phyloP scores from a whole-genome alignment of 2,888 invertebrate species.

The Hypolimnas misippus region DNA sequence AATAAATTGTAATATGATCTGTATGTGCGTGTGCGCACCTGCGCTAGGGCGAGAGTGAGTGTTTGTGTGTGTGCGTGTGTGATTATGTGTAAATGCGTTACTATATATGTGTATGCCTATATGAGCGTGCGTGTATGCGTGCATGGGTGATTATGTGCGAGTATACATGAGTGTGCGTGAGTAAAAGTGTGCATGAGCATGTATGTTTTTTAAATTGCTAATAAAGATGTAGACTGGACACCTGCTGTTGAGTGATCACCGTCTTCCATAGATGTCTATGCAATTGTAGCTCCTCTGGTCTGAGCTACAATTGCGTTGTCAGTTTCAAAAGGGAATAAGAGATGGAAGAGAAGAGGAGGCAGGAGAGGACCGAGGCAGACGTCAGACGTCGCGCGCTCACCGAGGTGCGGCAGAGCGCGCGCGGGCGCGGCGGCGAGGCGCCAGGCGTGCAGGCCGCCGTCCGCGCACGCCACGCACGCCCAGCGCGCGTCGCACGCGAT shows the following conservation, averaged over 20 bases:
- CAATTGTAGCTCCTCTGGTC: too few species aligned
- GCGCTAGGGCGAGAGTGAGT: neutral
- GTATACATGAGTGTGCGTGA: neutral
- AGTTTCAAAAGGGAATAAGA: too few species aligned
- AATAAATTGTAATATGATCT: too few species aligned
- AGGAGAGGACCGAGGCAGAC: too few species aligned
- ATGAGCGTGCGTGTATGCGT: neutral
- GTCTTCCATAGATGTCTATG: too few species aligned
- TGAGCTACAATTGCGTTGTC: too few species aligned
- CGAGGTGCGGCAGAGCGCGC: conserved; percentile 83
- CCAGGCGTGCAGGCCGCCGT: conserved; percentile 85
- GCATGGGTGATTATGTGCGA: neutral
- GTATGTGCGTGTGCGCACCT: too few species aligned
- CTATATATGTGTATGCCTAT: too few species aligned
- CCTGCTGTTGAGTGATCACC: too few species aligned
- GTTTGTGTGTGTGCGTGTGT: neutral
- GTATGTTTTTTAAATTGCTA: too few species aligned
- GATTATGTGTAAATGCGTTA: neutral
- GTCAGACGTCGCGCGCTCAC: conserved; percentile 50
- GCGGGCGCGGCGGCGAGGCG: conserved; percentile 73
- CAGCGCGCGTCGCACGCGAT: conserved; percentile 85
- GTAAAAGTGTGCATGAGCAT: neutral
- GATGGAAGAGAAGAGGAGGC: too few species aligned
- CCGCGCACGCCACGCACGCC: conserved; percentile 86
- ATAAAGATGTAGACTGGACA: too few species aligned